Evolutionary conservation across 2,888 invertebrate genomes (phyloP).

Genomic region (Folsomia candida): DNA sequence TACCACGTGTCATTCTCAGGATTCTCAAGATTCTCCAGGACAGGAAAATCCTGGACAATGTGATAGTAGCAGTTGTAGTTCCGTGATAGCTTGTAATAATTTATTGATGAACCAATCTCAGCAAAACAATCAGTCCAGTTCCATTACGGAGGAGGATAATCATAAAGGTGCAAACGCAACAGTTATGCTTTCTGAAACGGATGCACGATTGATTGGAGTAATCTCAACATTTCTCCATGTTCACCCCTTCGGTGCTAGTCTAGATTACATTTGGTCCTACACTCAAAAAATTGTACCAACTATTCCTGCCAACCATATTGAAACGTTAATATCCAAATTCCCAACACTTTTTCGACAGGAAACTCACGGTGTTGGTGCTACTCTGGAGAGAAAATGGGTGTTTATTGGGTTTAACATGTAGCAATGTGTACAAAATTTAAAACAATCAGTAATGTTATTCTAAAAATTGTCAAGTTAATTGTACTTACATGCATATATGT

Average conservation of each 20-base stretch:
- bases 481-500: too few species aligned
- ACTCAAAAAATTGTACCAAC: slow-evolving; percentile 75
- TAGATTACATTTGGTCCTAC: slow-evolving; percentile 88
- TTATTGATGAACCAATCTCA: too few species aligned
- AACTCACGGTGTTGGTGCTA: slow-evolving; percentile 77
- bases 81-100: too few species aligned
- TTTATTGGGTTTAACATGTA: slow-evolving; percentile 75
- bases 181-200: slow-evolving; percentile 56
- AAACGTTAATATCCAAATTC: slow-evolving; percentile 73
- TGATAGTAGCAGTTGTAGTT: slow-evolving; percentile 12
- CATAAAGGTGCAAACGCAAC: slow-evolving; percentile 12
- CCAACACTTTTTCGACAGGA: slow-evolving; percentile 76
- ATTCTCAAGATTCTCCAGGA: too few species aligned
- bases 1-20: too few species aligned
- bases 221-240: slow-evolving; percentile 87
- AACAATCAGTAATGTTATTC: too few species aligned
- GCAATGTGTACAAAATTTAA: slow-evolving; percentile 6
- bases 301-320: slow-evolving; percentile 71
- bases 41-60: too few species aligned
- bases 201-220: slow-evolving; percentile 78
- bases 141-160: not conserved
- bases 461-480: too few species aligned
- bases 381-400: slow-evolving; percentile 81
- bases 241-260: slow-evolving; percentile 87
- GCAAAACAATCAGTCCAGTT: not conserved